Evolutionary conservation across 2,797 vertebrate genomes (phyloP).

Genomic region (Coregonus ussuriensis): DNA sequence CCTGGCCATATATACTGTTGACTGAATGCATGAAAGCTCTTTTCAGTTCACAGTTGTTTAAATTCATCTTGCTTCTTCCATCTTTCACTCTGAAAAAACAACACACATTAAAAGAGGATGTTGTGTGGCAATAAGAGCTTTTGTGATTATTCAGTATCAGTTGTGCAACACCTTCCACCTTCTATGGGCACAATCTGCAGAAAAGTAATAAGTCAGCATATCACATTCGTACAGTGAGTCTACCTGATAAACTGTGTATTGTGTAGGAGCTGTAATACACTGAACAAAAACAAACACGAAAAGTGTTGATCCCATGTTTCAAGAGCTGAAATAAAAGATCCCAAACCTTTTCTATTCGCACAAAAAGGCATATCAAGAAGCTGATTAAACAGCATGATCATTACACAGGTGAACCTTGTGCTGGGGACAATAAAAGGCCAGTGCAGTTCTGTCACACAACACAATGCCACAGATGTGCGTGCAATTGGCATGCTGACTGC

Average conservation of each 20-base stretch:
- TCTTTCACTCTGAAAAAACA: background rate
- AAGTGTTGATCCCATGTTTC: too few relatives aligned
- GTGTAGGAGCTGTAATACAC: background rate
- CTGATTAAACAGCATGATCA: too few relatives aligned
- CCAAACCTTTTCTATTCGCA: too few relatives aligned
- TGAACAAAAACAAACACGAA: too few relatives aligned
- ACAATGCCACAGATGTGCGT: too few relatives aligned
- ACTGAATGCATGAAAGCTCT: background rate
- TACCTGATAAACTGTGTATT: background rate
- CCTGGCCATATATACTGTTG: too few relatives aligned
- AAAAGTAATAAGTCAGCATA: background rate
- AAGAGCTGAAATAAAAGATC: too few relatives aligned
- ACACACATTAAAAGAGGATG: background rate
- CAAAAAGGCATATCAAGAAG: too few relatives aligned
- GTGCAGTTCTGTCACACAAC: too few relatives aligned
- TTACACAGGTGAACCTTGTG: too few relatives aligned
- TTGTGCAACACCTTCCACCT: background rate
- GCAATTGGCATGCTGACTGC: too few relatives aligned
- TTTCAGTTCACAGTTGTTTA: background rate
- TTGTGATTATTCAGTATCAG: background rate
- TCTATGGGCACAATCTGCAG: background rate
- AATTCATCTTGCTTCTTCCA: background rate
- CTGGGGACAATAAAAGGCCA: too few relatives aligned
- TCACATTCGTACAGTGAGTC: background rate
- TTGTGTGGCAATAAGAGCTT: background rate